Percentiles rank a stretch among this genome's conserved stretches.
Evolutionary conservation across 1,140 invertebrate genomes (phyloP).

Genomic region (Myzus persicae): DNA sequence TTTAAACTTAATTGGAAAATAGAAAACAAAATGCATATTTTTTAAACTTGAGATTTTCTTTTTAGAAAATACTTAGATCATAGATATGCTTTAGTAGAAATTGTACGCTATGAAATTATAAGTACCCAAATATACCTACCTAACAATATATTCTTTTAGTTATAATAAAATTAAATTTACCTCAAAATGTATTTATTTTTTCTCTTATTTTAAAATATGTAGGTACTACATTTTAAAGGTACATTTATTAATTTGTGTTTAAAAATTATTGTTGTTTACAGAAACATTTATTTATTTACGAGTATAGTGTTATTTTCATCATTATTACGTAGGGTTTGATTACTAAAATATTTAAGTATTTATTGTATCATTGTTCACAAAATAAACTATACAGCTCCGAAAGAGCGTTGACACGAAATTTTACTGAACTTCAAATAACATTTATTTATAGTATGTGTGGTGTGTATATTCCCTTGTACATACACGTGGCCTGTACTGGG

Average conservation of each 20-base stretch:
- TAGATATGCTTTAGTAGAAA: background rate
- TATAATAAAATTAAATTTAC: background rate
- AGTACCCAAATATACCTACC: too few species aligned
- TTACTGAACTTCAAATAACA: slow-evolving; percentile 4
- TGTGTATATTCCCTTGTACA: background rate
- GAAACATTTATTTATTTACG: background rate
- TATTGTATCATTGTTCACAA: background rate
- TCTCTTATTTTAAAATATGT: background rate
- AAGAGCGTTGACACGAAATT: background rate
- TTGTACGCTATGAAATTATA: background rate
- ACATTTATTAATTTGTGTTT: background rate
- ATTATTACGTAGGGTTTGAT: background rate
- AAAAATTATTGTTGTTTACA: background rate
- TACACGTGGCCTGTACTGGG: background rate
- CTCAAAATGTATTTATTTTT: background rate
- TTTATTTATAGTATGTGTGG: background rate
- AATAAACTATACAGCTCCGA: background rate
- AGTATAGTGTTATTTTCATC: background rate
- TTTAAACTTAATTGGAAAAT: background rate
- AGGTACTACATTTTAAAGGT: background rate
- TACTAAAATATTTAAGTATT: background rate
- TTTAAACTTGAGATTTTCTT: background rate
- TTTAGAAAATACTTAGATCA: background rate
- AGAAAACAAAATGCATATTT: background rate
- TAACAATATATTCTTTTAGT: too few species aligned